Percentiles rank a stretch among this genome's conserved stretches.
phyloP scores from a whole-genome alignment of 2,113 vertebrate species.

The Halcyon malimbica region DNA sequence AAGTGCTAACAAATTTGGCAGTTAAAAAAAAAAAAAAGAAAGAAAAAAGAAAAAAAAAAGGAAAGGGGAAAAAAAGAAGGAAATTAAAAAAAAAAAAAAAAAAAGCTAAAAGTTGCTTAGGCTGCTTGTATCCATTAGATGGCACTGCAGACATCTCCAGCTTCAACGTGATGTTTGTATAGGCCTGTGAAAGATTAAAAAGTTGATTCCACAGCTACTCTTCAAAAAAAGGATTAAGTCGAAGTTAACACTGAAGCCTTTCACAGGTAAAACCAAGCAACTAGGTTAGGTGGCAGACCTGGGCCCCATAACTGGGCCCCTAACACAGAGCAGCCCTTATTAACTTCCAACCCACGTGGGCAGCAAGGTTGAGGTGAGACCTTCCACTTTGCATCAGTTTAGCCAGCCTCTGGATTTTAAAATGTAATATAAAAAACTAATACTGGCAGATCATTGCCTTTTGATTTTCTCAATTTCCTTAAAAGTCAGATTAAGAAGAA shows the following conservation, averaged over 20 bases:
- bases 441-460: background rate
- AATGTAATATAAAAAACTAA: background rate
- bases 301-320: background rate
- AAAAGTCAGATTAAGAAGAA: background rate
- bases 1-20: background rate
- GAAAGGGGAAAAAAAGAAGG: background rate
- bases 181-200: background rate
- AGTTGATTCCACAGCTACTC: background rate
- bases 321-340: background rate
- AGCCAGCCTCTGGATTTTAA: background rate
- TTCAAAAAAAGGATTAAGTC: background rate
- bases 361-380: background rate
- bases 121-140: slow-evolving; percentile 15
- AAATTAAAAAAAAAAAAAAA: no score
- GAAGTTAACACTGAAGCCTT: background rate
- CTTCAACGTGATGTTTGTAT: background rate
- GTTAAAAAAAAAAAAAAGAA: background rate
- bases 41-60: background rate
- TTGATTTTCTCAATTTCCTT: background rate
- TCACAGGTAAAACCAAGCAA: background rate
- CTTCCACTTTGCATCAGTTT: background rate
- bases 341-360: rapidly evolving
- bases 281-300: background rate
- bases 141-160: slow-evolving; percentile 8
- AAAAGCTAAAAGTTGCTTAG: background rate